Evolutionary conservation across 2,797 vertebrate genomes (phyloP).

Genomic region (Betta splendens): DNA sequence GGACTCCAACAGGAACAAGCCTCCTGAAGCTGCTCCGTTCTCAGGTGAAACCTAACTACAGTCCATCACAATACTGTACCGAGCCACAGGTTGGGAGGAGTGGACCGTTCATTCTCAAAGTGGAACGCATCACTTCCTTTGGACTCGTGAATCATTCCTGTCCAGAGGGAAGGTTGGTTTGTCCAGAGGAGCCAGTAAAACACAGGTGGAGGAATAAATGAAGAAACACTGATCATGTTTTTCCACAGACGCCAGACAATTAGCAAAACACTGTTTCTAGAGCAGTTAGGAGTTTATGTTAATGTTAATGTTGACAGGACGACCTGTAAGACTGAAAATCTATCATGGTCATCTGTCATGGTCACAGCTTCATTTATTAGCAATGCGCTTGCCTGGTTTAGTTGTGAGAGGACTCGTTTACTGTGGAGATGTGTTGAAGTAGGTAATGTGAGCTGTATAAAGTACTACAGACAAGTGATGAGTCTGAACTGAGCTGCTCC

Average conservation of each 20-base stretch:
- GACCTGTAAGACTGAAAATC: too few species aligned
- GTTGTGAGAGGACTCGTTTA: too few species aligned
- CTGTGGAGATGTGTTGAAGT: not conserved
- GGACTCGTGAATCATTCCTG: slow-evolving; percentile 71
- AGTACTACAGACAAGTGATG: too few species aligned
- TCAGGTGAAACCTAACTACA: slow-evolving; percentile 2
- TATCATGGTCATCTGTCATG: too few species aligned
- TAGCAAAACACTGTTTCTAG: too few species aligned
- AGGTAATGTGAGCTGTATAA: too few species aligned
- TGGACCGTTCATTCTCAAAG: slow-evolving; percentile 59
- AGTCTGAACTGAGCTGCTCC: not conserved
- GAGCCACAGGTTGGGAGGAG: slow-evolving; percentile 79
- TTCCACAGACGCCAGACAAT: too few species aligned
- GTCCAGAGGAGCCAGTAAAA: not conserved
- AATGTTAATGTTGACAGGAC: too few species aligned
- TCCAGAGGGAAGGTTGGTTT: slow-evolving; percentile 1
- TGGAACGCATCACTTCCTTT: slow-evolving; percentile 48
- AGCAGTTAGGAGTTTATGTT: too few species aligned
- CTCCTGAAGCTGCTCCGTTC: slow-evolving; percentile 18
- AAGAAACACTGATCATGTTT: too few species aligned
- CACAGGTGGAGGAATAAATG: slow-evolving; percentile 2
- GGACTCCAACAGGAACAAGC: not conserved
- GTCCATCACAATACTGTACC: slow-evolving; percentile 75
- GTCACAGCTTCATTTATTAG: too few species aligned
- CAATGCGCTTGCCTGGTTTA: too few species aligned